These are phyloP conservation scores for Digitonthophagus gazella DNA, from an alignment of 2,888 invertebrate genomes.

Conservation along the genomic window DNA sequence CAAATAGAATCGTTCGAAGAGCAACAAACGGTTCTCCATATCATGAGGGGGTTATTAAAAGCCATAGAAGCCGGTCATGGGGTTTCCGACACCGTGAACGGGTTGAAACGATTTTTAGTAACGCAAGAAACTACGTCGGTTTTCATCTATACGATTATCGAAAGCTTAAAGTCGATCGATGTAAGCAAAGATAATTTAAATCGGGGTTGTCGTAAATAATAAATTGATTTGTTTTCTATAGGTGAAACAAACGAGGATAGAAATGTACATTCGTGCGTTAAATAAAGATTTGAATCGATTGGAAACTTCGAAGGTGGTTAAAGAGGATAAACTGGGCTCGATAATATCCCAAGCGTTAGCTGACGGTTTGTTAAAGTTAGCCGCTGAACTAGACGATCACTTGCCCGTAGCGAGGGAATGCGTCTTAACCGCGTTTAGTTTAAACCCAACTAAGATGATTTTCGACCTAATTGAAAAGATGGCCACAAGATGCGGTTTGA, in stretches of 20 bases:
- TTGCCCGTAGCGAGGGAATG: conserved; percentile 67
- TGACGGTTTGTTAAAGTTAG: conserved; percentile 64
- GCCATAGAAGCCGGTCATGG: conserved; percentile 42
- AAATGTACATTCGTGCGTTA: conserved; percentile 70
- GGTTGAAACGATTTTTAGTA: not conserved
- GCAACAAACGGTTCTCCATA: conserved; percentile 40
- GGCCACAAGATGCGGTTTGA: conserved; percentile 54
- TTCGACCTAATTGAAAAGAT: conserved; percentile 59
- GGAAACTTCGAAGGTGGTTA: conserved; percentile 60
- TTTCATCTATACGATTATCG: conserved; percentile 10
- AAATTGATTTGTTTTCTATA: conserved; percentile 19
- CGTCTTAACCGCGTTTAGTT: conserved; percentile 71
- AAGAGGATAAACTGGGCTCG: conserved; percentile 54
- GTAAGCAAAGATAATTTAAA: conserved; percentile 2
- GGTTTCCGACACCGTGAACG: not conserved
- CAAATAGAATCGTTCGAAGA: conserved; percentile 54
- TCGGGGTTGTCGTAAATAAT: too few relatives aligned
- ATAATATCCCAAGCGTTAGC: conserved; percentile 61
- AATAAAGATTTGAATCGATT: conserved; percentile 75
- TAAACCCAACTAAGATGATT: conserved; percentile 65
- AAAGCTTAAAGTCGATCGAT: not conserved
- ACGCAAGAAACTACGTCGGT: not conserved
- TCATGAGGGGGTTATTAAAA: conserved; percentile 48
- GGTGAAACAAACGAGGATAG: conserved; percentile 65
- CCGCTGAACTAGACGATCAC: conserved; percentile 59